These are phyloP conservation scores for Lophura nycthemera DNA, from an alignment of 2,113 vertebrate genomes.

Conservation along the genomic window DNA sequence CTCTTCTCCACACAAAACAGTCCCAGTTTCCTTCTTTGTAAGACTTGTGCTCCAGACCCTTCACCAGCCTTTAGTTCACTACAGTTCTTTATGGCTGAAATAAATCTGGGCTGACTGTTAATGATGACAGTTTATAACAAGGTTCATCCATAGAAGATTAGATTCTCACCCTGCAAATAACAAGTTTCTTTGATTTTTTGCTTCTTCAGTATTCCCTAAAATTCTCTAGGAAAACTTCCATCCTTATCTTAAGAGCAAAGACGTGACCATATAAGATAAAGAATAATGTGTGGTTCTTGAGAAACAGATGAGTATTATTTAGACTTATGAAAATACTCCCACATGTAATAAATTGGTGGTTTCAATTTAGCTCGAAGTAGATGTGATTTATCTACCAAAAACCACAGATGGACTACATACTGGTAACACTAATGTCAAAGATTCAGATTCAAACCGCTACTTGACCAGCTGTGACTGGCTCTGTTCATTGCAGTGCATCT, in stretches of 20 bases:
- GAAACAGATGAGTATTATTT: not conserved
- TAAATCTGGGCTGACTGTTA: not conserved
- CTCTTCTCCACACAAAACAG: too few species aligned
- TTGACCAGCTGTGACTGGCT: not conserved
- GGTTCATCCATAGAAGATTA: not conserved
- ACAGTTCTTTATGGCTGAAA: not conserved
- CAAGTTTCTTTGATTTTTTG: not conserved
- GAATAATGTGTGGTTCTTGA: not conserved
- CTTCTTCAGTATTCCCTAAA: not conserved
- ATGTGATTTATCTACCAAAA: constrained; percentile 5
- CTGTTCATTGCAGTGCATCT: not conserved
- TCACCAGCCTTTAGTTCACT: not conserved
- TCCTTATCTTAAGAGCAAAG: not conserved
- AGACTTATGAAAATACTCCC: not conserved
- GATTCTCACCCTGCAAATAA: not conserved
- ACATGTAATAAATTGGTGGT: not conserved
- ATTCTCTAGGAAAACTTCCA: not conserved
- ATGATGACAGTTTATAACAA: not conserved
- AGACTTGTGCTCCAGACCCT: too few species aligned
- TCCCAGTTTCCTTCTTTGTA: too few species aligned
- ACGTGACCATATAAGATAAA: not conserved
- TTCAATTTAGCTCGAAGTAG: not conserved
- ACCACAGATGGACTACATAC: not conserved
- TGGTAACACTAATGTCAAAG: not conserved
- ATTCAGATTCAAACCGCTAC: not conserved